A percentile compares a stretch with the other conserved stretches of the same genome.
Conservation (phyloP, 2,797 vertebrate genomes). For the Psittacula derbiana region DNA sequence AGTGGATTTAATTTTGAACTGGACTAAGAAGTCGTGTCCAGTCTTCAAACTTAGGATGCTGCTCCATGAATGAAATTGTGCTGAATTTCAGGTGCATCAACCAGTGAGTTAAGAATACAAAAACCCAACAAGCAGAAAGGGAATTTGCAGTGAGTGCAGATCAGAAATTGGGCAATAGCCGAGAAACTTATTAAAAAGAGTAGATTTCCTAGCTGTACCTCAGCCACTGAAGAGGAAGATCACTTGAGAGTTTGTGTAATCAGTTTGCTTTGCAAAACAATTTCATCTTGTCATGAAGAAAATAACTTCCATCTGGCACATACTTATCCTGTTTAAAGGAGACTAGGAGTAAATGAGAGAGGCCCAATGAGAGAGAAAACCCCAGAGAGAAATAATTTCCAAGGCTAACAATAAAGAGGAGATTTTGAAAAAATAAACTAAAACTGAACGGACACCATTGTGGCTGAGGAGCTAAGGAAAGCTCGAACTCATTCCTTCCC, state of each 20-base stretch:
- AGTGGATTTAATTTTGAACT: neutral
- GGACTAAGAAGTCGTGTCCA: neutral
- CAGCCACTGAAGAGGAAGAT: neutral
- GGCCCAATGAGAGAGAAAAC: neutral
- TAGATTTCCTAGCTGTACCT: neutral
- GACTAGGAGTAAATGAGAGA: neutral
- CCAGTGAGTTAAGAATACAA: neutral
- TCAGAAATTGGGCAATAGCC: neutral
- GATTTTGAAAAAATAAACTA: neutral
- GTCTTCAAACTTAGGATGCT: neutral
- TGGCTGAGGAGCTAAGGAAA: neutral
- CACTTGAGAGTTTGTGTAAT: neutral
- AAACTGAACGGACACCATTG: neutral
- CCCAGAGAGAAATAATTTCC: neutral
- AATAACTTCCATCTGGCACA: conserved; percentile 6
- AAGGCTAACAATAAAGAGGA: neutral
- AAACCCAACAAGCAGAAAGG: neutral
- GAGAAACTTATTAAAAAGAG: neutral
- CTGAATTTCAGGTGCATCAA: neutral
- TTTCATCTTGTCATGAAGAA: neutral
- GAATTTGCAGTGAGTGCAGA: neutral
- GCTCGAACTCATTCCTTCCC: neutral
- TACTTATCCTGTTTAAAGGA: neutral
- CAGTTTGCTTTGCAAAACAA: neutral
- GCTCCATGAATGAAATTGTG: neutral